These are phyloP conservation scores for Tor tambroides DNA, from an alignment of 2,113 vertebrate species.

Conservation along the genomic window DNA sequence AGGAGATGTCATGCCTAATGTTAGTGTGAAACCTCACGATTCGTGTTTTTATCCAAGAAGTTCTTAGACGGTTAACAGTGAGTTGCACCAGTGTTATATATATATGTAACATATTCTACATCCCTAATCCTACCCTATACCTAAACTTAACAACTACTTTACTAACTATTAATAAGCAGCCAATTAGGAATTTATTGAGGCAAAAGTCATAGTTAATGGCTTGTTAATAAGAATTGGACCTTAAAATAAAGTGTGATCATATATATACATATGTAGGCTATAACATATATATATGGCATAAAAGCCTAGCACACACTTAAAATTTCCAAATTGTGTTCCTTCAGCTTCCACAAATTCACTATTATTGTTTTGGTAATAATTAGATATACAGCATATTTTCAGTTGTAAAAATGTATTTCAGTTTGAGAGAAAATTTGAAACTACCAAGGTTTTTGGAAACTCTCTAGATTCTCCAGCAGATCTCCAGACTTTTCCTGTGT, in stretches of 20 bases:
- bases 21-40: neutral
- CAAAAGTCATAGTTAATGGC: too few relatives aligned
- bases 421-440: neutral
- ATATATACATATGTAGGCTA: too few relatives aligned
- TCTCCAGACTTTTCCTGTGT: neutral
- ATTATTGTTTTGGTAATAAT: neutral
- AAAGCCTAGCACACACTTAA: neutral
- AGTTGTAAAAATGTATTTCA: neutral
- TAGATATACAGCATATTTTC: neutral
- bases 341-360: neutral
- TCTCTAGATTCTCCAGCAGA: neutral
- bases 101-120: too few relatives aligned
- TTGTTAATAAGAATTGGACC: too few relatives aligned
- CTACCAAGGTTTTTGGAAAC: neutral
- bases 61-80: neutral
- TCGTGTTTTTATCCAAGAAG: neutral
- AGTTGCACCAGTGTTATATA: neutral
- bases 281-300: too few relatives aligned
- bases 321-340: neutral
- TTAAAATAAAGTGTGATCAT: too few relatives aligned
- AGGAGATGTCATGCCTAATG: neutral
- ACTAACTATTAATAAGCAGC: too few relatives aligned
- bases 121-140: too few relatives aligned
- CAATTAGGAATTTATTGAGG: too few relatives aligned
- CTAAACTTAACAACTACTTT: too few relatives aligned